Percentiles rank a stretch among this genome's conserved stretches.
phyloP scores from a whole-genome alignment of 1,140 invertebrate genomes.

The Aphaenogaster ashmeadi region DNA sequence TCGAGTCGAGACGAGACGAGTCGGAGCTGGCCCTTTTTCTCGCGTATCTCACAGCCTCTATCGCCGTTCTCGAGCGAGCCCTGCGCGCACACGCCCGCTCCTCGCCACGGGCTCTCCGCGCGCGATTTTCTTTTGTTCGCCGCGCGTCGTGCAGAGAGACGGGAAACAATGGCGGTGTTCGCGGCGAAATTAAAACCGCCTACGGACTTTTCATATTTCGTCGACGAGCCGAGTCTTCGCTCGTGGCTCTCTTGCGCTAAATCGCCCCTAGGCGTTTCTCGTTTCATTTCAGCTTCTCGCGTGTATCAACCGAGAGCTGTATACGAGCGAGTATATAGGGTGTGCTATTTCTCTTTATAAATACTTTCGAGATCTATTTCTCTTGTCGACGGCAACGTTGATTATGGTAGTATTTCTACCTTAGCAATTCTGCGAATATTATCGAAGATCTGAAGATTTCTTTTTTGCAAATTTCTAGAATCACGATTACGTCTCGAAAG shows the following conservation, averaged over 20 bases:
- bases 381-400: neutral
- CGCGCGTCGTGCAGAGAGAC: conserved; percentile 69
- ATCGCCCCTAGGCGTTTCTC: conserved; percentile 80
- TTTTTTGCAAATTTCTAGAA: neutral
- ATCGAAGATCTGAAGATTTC: neutral
- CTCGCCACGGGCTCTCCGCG: conserved; percentile 25
- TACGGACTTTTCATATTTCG: conserved; percentile 86
- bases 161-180: conserved; percentile 86
- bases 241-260: conserved; percentile 66
- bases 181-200: conserved; percentile 87
- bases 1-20: neutral
- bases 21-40: conserved; percentile 39
- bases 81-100: conserved; percentile 19
- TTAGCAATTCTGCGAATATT: neutral
- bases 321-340: conserved; percentile 8
- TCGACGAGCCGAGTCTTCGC: conserved; percentile 78
- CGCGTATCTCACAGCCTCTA: conserved; percentile 34
- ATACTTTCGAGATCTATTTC: neutral
- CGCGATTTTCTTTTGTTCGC: conserved; percentile 79
- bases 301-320: conserved; percentile 44
- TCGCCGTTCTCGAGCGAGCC: conserved; percentile 36
- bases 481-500: neutral
- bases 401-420: neutral
- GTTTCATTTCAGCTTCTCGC: conserved; percentile 83
- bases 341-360: conserved; percentile 2